Percentiles rank a stretch among this genome's conserved stretches.
Evolutionary conservation across 2,888 invertebrate genomes (phyloP).

Genomic region (Mesopsocus fuscifrons): DNA sequence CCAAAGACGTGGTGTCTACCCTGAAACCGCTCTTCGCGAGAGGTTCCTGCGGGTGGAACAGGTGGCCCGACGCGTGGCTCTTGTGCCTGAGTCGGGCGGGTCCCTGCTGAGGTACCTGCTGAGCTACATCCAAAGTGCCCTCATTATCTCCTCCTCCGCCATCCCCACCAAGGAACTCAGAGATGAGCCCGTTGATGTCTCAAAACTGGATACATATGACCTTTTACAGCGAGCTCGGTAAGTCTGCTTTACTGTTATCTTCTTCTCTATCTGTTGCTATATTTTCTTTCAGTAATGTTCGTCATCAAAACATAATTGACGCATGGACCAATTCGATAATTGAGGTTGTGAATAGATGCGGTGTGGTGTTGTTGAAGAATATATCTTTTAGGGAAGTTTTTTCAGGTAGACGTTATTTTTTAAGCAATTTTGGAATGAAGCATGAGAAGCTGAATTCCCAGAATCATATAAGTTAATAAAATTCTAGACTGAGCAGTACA

Average conservation of each 20-base stretch:
- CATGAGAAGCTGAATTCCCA: too few species aligned
- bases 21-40: slow-evolving; percentile 69
- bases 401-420: too few species aligned
- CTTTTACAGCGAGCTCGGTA: slow-evolving; percentile 78
- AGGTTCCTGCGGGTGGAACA: slow-evolving; percentile 67
- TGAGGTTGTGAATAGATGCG: too few species aligned
- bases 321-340: too few species aligned
- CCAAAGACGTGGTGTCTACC: slow-evolving; percentile 61
- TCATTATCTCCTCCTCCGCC: slow-evolving; percentile 49
- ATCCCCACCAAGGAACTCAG: slow-evolving; percentile 55
- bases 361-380: too few species aligned
- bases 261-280: too few species aligned
- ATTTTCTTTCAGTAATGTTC: too few species aligned
- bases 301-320: too few species aligned
- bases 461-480: too few species aligned
- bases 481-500: too few species aligned
- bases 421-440: too few species aligned
- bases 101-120: slow-evolving; percentile 60
- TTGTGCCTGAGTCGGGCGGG: slow-evolving; percentile 81
- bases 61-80: slow-evolving; percentile 63
- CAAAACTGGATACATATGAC: slow-evolving; percentile 64
- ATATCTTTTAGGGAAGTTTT: too few species aligned
- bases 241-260: slow-evolving; percentile 14
- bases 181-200: slow-evolving; percentile 49
- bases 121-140: slow-evolving; percentile 75